phyloP scores from a whole-genome alignment of 37 sponge, comb jelly and placozoan genomes.

The Oscarella lobularis region DNA sequence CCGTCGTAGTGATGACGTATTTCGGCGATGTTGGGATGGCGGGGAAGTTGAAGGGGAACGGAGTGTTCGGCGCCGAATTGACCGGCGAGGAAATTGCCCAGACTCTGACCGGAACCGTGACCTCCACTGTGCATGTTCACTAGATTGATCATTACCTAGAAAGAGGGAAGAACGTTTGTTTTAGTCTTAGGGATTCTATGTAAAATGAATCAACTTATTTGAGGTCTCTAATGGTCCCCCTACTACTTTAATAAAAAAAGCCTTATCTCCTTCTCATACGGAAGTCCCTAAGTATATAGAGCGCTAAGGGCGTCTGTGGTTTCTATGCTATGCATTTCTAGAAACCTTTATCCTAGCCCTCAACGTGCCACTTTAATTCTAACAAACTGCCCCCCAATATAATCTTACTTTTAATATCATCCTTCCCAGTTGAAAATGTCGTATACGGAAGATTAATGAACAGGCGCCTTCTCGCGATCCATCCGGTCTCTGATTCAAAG shows the following conservation, averaged over 20 bases:
- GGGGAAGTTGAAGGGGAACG: constrained; percentile 10
- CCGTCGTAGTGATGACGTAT: constrained; percentile 11
- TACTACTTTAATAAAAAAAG: too few species aligned
- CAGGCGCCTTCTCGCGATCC: background rate
- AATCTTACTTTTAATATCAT: background rate
- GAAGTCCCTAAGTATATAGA: too few species aligned
- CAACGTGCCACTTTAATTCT: too few species aligned
- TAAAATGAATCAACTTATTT: too few species aligned
- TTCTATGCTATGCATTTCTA: too few species aligned
- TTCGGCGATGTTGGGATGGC: constrained; percentile 27
- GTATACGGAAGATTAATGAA: background rate
- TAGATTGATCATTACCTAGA: constrained; percentile 1
- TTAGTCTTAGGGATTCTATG: too few species aligned
- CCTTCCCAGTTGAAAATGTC: background rate
- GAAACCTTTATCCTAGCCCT: too few species aligned
- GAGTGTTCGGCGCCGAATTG: background rate
- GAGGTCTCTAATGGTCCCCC: too few species aligned
- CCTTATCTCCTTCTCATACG: too few species aligned
- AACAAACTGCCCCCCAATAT: too few species aligned
- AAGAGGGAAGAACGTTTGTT: too few species aligned
- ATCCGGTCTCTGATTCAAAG: background rate
- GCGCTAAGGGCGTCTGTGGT: too few species aligned
- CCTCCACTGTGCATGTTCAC: background rate
- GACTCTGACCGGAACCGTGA: constrained; percentile 1
- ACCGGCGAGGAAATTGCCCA: background rate